Base-by-base conservation (phyloP, 2,113 vertebrate genomes). In the Alaudala cheleensis region DNA sequence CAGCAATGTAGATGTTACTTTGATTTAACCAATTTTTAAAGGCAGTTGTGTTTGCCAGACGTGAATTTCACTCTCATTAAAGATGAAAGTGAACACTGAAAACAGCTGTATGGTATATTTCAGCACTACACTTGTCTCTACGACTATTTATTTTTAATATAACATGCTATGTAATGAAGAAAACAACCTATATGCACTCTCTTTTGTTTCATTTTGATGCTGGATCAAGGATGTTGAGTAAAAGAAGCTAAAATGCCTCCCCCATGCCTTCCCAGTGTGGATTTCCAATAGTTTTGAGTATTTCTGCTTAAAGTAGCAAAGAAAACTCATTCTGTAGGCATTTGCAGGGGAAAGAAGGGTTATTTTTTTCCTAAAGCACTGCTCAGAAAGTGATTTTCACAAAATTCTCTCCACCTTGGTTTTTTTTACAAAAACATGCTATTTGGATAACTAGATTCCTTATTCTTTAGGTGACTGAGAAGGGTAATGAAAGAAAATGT, bases 21-120 rank as follows among this genome's bases (percentile, higher is more conserved):
- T 88, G 88, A 92, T 93, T 92, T 88, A 94, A 87, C 78, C 83
- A 83, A 37, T 56, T 94, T 93, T 96, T 95, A 86, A 94, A 96
- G 80, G 72, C 51, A 90, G 71, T 93, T 88, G 39, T 61, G 40
- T 86, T 95, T 95, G 90, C 79, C 86, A 95, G 92, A 84, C 86
- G 72, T 81, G 79, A 88, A 81, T 84, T 86, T 40, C 42, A n/a
- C 34, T 88, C 56, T 90, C 62, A 60, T 86, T 93, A 81, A 91
- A 86, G 90, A 91, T 81, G 81, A 94, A 95, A 96, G 82, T 45
- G 92, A 95, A 87, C 69, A 83, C 28, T 86, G 53, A 58, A 91
- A 95, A 87, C 69, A 90, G 70, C 84, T 90, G 87, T 29, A 44
- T 89, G 34, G 42, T 94, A 51, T 87, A 79, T 95, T 95, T 91